phyloP scores from a whole-genome alignment of 2,888 invertebrate species.

The Itoplectis maculator region DNA sequence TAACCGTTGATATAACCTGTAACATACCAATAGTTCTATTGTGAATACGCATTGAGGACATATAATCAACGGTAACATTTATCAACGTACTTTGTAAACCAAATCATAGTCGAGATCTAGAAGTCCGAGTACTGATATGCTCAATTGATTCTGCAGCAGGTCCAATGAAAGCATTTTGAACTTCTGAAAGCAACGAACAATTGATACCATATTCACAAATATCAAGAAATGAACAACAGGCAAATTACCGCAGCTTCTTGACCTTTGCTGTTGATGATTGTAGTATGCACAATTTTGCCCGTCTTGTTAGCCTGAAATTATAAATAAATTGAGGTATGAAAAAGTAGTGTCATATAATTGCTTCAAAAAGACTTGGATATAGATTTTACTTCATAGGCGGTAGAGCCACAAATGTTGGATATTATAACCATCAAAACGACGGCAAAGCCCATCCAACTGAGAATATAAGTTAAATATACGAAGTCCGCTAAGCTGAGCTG shows the following conservation, averaged over 20 bases:
- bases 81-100: slow-evolving; percentile 17
- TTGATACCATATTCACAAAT: too few relatives aligned
- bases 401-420: slow-evolving; percentile 44
- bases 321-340: not conserved
- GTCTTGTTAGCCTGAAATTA: slow-evolving; percentile 32
- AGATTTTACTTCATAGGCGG: not conserved
- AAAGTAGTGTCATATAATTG: too few relatives aligned
- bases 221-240: too few relatives aligned
- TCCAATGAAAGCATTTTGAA: slow-evolving; percentile 47
- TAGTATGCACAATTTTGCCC: slow-evolving; percentile 37
- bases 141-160: slow-evolving; percentile 47
- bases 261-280: not conserved
- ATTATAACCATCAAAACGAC: slow-evolving; percentile 1
- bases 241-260: too few relatives aligned
- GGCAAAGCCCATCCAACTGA: not conserved
- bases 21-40: not conserved
- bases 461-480: not conserved
- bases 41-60: not conserved
- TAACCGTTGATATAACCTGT: not conserved
- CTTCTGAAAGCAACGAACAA: slow-evolving; percentile 33
- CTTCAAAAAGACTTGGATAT: too few relatives aligned
- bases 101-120: slow-evolving; percentile 42
- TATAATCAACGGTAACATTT: not conserved
- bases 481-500: not conserved
- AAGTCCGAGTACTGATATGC: slow-evolving; percentile 43